phyloP scores from a whole-genome alignment of 2,113 vertebrate genomes.

The Arenaria interpres region DNA sequence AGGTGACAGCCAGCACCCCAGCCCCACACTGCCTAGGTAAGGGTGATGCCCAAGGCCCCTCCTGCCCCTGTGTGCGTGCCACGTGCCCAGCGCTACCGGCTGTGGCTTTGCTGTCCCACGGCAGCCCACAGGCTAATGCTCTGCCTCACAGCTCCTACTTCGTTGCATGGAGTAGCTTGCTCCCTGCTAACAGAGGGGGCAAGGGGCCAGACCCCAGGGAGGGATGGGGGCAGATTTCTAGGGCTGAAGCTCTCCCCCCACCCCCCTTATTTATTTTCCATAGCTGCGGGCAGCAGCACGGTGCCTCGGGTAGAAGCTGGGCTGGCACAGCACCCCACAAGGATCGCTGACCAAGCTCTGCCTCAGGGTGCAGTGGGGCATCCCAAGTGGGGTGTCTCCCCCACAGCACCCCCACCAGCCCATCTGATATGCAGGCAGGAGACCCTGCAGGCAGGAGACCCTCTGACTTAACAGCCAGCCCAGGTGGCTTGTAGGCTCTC shows the following conservation, averaged over 20 bases:
- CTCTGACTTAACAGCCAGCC: background rate
- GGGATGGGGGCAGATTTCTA: background rate
- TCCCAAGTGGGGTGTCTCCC: background rate
- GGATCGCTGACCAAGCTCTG: background rate
- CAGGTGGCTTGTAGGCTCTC: accelerated
- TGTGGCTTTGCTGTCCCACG: background rate
- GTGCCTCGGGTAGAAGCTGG: background rate
- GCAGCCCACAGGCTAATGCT: background rate
- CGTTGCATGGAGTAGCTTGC: background rate
- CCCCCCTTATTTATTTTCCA: background rate
- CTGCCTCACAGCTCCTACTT: background rate
- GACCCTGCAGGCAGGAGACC: background rate
- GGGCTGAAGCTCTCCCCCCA: background rate
- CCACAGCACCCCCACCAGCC: background rate
- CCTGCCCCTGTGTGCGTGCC: background rate
- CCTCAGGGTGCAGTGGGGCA: background rate
- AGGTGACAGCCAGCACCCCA: background rate
- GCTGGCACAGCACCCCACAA: background rate
- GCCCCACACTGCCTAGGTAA: accelerated
- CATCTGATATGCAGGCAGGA: background rate
- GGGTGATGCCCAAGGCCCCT: background rate
- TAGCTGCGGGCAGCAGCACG: background rate
- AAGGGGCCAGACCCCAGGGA: background rate
- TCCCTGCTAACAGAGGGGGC: background rate
- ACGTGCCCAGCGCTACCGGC: accelerated